Percentiles rank a stretch among this genome's conserved stretches.
Conservation (phyloP, 2,888 invertebrate genomes). For the Patella caerulea region DNA sequence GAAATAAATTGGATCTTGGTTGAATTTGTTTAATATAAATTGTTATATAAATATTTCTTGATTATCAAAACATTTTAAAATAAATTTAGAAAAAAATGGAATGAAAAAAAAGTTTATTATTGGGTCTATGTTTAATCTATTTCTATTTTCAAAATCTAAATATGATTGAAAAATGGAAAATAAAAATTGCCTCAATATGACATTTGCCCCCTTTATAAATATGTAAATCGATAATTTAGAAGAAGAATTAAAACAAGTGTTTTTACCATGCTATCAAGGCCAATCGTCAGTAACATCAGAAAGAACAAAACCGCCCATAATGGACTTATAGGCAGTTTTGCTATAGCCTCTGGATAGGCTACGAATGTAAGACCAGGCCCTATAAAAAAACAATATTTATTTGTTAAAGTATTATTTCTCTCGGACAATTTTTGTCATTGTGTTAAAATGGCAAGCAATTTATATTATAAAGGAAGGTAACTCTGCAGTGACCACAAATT, state of each 20-base stretch:
- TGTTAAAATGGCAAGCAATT: too few species aligned
- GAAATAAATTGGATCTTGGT: too few species aligned
- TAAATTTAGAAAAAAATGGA: too few species aligned
- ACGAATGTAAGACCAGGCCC: constrained; percentile 71
- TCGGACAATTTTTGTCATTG: too few species aligned
- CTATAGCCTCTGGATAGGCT: constrained; percentile 69
- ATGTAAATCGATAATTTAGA: background rate
- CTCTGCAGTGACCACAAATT: too few species aligned
- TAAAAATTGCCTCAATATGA: background rate
- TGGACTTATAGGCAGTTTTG: constrained; percentile 64
- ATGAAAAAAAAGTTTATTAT: too few species aligned
- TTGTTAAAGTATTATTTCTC: too few species aligned
- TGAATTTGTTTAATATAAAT: too few species aligned
- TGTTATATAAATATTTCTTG: background rate
- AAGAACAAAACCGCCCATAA: constrained; percentile 70
- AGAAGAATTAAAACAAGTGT: background rate
- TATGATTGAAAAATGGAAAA: background rate
- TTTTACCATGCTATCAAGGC: constrained; percentile 69
- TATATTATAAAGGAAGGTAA: too few species aligned
- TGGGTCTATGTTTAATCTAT: too few species aligned
- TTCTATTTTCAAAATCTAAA: background rate
- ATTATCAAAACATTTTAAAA: too few species aligned
- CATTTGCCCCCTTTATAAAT: background rate
- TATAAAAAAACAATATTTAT: constrained; percentile 31
- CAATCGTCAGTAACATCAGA: constrained; percentile 69